These are phyloP conservation scores for Oligia fasciuncula DNA, from an alignment of 2,888 invertebrate genomes.

Conservation along the genomic window DNA sequence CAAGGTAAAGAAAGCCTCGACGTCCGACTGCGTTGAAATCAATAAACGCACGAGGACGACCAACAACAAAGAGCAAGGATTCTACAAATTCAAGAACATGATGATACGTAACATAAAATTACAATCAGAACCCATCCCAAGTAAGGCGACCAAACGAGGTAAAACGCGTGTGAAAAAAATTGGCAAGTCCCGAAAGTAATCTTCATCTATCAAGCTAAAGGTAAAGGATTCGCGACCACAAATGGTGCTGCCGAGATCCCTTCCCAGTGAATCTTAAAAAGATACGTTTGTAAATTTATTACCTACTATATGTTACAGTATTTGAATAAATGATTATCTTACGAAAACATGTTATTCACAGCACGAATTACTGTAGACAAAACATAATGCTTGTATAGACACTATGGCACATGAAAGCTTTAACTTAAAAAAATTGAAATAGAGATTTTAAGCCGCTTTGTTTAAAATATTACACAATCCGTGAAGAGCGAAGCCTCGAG, in stretches of 20 bases:
- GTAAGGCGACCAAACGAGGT: constrained; percentile 66
- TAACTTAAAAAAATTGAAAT: constrained; percentile 38
- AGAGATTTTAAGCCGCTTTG: constrained; percentile 66
- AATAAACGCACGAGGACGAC: constrained; percentile 71
- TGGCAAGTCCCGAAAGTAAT: constrained; percentile 71
- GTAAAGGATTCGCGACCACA: constrained; percentile 60
- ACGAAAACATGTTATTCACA: constrained; percentile 43
- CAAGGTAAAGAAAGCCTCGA: constrained; percentile 58
- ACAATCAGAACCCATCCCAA: constrained; percentile 61
- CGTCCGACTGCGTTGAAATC: constrained; percentile 46
- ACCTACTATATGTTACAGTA: constrained; percentile 61
- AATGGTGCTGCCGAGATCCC: constrained; percentile 60
- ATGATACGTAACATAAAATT: constrained; percentile 72
- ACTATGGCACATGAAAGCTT: constrained; percentile 22
- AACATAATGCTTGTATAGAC: constrained; percentile 8
- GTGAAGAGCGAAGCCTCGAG: constrained; percentile 47
- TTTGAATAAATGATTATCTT: constrained; percentile 69
- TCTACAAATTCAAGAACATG: constrained; percentile 79
- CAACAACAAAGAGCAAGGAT: constrained; percentile 79
- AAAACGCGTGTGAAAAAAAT: constrained; percentile 72
- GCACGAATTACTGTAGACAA: constrained; percentile 11
- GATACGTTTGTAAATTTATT: constrained; percentile 69
- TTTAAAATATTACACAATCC: constrained; percentile 65
- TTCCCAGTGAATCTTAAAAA: constrained; percentile 68
- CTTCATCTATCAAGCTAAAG: constrained; percentile 69